These are phyloP conservation scores for Trematocara unimaculatum DNA, from an alignment of 2,113 vertebrate genomes.

Conservation along the genomic window DNA sequence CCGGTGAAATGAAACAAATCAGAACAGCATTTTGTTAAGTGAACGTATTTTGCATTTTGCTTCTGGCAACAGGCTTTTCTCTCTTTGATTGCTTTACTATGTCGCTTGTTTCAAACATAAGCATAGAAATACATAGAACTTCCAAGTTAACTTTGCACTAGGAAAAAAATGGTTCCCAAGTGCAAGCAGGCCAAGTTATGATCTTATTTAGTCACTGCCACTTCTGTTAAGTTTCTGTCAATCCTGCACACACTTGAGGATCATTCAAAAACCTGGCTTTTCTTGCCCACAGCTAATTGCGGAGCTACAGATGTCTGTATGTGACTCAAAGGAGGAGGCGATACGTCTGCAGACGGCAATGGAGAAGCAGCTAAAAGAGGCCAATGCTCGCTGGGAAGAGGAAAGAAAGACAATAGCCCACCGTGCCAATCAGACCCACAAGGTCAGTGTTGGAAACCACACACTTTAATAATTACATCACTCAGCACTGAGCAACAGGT, in stretches of 20 bases:
- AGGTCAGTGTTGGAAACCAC: constrained; percentile 70
- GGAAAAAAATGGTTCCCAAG: neutral
- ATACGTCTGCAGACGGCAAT: constrained; percentile 72
- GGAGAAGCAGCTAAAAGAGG: constrained; percentile 77
- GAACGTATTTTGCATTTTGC: constrained; percentile 1
- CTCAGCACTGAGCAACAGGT: neutral
- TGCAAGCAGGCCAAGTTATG: neutral
- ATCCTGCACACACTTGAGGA: neutral
- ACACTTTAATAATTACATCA: neutral
- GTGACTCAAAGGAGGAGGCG: constrained; percentile 76
- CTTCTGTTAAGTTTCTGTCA: neutral
- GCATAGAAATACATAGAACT: neutral
- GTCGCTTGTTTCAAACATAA: neutral
- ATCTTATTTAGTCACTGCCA: neutral
- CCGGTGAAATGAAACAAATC: neutral
- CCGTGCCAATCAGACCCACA: constrained; percentile 75
- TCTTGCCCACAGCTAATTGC: constrained; percentile 75
- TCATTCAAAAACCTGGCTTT: neutral
- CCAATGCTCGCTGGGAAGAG: constrained; percentile 73
- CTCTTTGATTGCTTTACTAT: neutral
- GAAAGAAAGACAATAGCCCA: constrained; percentile 78
- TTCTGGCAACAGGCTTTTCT: constrained; percentile 9
- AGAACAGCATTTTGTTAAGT: neutral
- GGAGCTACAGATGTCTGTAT: constrained; percentile 78
- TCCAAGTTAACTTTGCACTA: neutral